Base-by-base conservation (phyloP, 1,140 invertebrate species). In the Sitodiplosis mosellana region DNA sequence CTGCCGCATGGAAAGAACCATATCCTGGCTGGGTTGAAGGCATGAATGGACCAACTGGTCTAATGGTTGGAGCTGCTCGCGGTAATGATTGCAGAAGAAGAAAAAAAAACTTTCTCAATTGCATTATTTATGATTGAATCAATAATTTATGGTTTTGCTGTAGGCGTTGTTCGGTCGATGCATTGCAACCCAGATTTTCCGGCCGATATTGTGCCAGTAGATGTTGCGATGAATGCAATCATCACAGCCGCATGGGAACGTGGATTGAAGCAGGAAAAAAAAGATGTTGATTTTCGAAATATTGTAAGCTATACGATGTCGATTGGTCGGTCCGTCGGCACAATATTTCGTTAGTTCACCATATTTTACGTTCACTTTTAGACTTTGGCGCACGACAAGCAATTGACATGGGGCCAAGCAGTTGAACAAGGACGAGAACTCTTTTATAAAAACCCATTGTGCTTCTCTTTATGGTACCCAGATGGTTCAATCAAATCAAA, bases 21-120 rank as follows among this genome's bases (percentile, higher is more conserved):
- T 59, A 76, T 19, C 72, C 75, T 1, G 87, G 91, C 17, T 97
- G 91, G 91, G 81, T 95, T 14, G 91, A 96, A 59, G 95, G 92
- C 54, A 70, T 89, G 45, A 95, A 94, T 62, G 91, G 91, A 27
- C 87, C 90, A 1, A 91, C 88, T 41, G 89, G 83, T 3, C 55
- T 86, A 2, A 66, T 86, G 53, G 71, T 83, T 27, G 82, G 76
- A 0, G 80, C 77, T 49, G 85, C 85, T 42, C 89, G 88, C 65
- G 89, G 88, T 49, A n/a, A 70, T 88, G 0, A 70, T 89, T 10
- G 14, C 7, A 8, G 33, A 14, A 34, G 33, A 34, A 14, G 14
- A 34, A 34, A 38, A 5, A 38, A 42, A 19, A 17, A 19, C 8
- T 42, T 11, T 20, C 12, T 11, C 6, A 42, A 17, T 42, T 18